Evolutionary conservation across 2,888 invertebrate genomes (phyloP).

Genomic region (Ophion slaviceki): DNA sequence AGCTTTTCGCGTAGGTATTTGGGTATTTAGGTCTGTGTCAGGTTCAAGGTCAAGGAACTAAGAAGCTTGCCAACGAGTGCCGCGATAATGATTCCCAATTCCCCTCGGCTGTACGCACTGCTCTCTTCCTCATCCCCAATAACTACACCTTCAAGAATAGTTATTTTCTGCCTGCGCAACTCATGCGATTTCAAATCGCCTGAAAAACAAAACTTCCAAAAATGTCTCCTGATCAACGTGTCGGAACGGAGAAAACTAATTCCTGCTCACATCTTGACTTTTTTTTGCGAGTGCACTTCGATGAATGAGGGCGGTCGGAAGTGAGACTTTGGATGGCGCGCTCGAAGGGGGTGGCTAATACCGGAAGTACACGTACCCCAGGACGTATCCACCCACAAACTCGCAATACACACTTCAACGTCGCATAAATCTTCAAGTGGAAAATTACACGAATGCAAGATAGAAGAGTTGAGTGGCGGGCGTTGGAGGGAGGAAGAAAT

Average conservation of each 20-base stretch:
- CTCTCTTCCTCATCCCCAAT: slow-evolving; percentile 21
- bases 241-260: no score
- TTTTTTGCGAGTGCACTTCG: slow-evolving; percentile 71
- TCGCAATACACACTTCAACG: slow-evolving; percentile 80
- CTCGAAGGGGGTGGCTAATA: slow-evolving; percentile 9
- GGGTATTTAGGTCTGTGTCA: slow-evolving; percentile 14
- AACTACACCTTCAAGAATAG: slow-evolving; percentile 1
- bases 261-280: no score
- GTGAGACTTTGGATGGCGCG: slow-evolving; percentile 67
- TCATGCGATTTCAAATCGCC: no score
- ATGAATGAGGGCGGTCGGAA: slow-evolving; percentile 73
- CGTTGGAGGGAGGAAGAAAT: slow-evolving; percentile 57
- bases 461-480: slow-evolving; percentile 70
- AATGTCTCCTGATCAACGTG: no score
- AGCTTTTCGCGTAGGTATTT: not conserved
- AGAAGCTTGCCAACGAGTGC: slow-evolving; percentile 61
- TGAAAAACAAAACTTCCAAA: no score
- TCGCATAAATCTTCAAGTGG: slow-evolving; percentile 82
- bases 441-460: slow-evolving; percentile 82
- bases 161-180: not conserved
- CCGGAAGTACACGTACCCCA: not conserved
- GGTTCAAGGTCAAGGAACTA: slow-evolving; percentile 60
- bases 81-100: slow-evolving; percentile 33
- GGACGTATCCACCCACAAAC: slow-evolving; percentile 40
- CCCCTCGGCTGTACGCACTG: slow-evolving; percentile 18